Conservation (phyloP, 2,888 invertebrate genomes). For the Oxycera nigricornis region DNA sequence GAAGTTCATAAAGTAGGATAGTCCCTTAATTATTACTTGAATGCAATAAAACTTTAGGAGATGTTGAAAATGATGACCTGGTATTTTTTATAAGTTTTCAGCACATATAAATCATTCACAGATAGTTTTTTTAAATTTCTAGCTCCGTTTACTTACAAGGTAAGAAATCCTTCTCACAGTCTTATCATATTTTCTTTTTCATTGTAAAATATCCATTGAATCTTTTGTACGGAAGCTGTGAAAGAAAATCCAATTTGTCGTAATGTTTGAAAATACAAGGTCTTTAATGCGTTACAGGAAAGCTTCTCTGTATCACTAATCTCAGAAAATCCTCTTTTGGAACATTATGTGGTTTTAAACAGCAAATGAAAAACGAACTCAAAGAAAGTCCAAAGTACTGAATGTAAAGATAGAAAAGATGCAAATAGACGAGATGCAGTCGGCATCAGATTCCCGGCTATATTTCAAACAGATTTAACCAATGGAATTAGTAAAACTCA, state of each 20-base stretch:
- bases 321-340: constrained; percentile 25
- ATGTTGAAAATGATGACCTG: background rate
- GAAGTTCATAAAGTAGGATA: too few relatives aligned
- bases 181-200: background rate
- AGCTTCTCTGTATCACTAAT: constrained; percentile 36
- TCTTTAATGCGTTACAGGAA: constrained; percentile 29
- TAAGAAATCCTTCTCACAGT: constrained; percentile 5
- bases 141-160: constrained; percentile 28
- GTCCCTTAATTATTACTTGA: background rate
- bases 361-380: constrained; percentile 16
- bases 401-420: constrained; percentile 7
- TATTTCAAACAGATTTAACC: constrained; percentile 31
- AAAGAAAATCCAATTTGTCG: constrained; percentile 29
- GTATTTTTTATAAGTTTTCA: constrained; percentile 20
- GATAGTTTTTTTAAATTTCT: background rate
- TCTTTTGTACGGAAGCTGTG: background rate
- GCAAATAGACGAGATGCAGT: background rate
- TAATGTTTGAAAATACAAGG: constrained; percentile 14
- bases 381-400: constrained; percentile 29
- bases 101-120: background rate
- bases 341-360: constrained; percentile 30
- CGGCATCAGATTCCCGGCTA: background rate
- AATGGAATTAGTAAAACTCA: constrained; percentile 36
- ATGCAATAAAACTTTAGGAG: background rate
- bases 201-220: background rate